Percentiles rank a stretch among this genome's conserved stretches.
Evolutionary conservation across 2,888 invertebrate species (phyloP).

Genomic region (Ypsolopha sequella): DNA sequence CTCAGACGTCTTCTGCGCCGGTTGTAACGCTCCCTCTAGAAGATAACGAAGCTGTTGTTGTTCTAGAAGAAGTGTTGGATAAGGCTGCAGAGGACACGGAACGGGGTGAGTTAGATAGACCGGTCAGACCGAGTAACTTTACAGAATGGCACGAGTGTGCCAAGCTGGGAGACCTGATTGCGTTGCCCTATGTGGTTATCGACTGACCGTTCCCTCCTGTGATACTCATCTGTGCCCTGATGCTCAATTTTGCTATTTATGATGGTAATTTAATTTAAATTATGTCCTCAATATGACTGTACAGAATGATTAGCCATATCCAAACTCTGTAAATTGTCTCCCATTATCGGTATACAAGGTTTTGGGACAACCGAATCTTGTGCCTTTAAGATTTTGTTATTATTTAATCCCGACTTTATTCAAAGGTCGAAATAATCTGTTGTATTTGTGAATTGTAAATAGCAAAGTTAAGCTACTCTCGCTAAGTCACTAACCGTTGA

Average conservation of each 20-base stretch:
- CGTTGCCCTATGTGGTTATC: conserved; percentile 97
- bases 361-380: no score
- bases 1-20: conserved; percentile 31
- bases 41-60: conserved; percentile 8
- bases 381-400: no score
- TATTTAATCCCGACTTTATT: no score
- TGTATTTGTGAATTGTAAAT: neutral
- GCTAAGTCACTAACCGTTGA: conserved; percentile 2
- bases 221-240: conserved; percentile 7
- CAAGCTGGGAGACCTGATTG: conserved; percentile 85
- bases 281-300: no score
- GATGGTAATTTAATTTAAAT: no score
- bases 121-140: conserved; percentile 67
- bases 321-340: no score
- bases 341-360: no score
- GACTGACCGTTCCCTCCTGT: conserved; percentile 72
- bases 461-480: neutral
- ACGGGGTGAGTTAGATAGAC: conserved; percentile 35
- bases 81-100: conserved; percentile 9
- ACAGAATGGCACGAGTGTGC: conserved; percentile 94
- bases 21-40: conserved; percentile 22
- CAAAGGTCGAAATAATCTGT: no score
- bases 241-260: neutral
- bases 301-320: no score
- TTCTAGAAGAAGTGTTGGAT: conserved; percentile 15